Conservation (phyloP, 2,797 vertebrate species). For the Argyrosomus regius region DNA sequence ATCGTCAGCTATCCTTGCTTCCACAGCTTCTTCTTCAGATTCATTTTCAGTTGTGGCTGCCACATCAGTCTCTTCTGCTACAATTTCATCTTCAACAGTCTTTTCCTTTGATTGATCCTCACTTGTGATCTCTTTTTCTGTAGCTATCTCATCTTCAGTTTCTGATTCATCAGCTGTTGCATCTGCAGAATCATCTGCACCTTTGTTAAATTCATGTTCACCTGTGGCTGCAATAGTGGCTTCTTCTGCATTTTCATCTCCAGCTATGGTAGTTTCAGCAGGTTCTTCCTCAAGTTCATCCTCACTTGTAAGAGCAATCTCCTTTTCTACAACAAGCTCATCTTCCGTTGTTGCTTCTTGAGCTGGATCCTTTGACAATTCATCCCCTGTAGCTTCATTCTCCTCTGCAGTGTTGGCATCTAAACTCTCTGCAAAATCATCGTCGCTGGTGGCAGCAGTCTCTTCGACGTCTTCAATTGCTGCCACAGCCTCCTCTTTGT, state of each 20-base stretch:
- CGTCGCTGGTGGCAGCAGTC: conserved; percentile 16
- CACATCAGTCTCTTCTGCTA: neutral
- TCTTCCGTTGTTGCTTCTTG: conserved; percentile 35
- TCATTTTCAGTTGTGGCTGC: conserved; percentile 36
- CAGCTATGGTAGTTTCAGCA: neutral
- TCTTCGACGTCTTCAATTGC: conserved; percentile 18
- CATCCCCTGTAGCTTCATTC: conserved; percentile 27
- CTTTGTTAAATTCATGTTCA: conserved; percentile 22
- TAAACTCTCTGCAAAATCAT: conserved; percentile 21
- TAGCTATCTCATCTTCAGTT: conserved; percentile 7
- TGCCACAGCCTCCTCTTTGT: conserved; percentile 28
- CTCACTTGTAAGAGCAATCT: neutral
- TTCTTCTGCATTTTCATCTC: conserved; percentile 8
- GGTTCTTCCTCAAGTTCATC: conserved; percentile 11
- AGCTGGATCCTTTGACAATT: conserved; percentile 1
- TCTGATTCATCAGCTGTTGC: conserved; percentile 22
- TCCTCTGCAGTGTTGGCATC: conserved; percentile 12
- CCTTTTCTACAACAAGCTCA: conserved; percentile 13
- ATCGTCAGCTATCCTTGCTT: conserved; percentile 4
- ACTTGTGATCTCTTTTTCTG: neutral
- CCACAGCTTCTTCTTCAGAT: conserved; percentile 42
- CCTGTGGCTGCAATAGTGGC: neutral
- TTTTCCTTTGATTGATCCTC: conserved; percentile 16
- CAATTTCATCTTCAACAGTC: conserved; percentile 20
- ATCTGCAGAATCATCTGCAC: conserved; percentile 42